Evolutionary conservation across 35 echinoderm and acorn worm species (phyloP), one percentile per base, ranked within the genome.

Genomic region (Diadema setosum): DNA sequence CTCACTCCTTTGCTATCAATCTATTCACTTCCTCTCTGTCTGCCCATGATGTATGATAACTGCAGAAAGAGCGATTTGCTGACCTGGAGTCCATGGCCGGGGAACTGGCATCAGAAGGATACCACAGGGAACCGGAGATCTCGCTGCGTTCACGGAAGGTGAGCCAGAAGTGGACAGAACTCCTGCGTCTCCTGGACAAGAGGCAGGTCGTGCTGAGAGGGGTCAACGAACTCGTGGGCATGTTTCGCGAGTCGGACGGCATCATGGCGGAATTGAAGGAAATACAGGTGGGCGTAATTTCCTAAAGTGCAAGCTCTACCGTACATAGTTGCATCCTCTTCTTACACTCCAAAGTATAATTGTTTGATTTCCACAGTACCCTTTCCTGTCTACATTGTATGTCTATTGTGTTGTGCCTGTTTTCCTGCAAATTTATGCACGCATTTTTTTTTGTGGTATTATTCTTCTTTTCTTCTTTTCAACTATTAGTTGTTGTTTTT

Each of bases 171-270:
- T 99, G 92, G 96, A 85, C 86, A 42, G 74, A 92, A 6, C 46
- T 98, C 23, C 91, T 95, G 73, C 83, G 85, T 15, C 73, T 94
- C 5, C 86, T 99, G 3, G 87, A 41, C 29, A 86, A 90, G 81
- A 88, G 96, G 25, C 89, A 99, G 49, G 45, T 84, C 39, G 80
- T 86, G 31, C 35, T 99, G 20, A 69, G 94, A 37, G 93, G 93
- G 25, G 82, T 99, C 42, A 89, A 80, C 80, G 96, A 99, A 30
- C 48, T 99, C 31, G 94, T 99, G 55, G 93, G 93, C 16, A 67
- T 99, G 67, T 94, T 99, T 34, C 91, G 96, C 65, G 96, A 99
- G 76, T 65, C 90, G 30, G 96, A 95, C 59, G 90, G 83, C 15
- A 83, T 99, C 48, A 88, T 81, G 31, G 67, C 92, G 30, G 96